Evolutionary conservation across 2,888 invertebrate genomes (phyloP), one percentile per base, ranked within the genome.

Genomic region (Torymus aiolomorphi): DNA sequence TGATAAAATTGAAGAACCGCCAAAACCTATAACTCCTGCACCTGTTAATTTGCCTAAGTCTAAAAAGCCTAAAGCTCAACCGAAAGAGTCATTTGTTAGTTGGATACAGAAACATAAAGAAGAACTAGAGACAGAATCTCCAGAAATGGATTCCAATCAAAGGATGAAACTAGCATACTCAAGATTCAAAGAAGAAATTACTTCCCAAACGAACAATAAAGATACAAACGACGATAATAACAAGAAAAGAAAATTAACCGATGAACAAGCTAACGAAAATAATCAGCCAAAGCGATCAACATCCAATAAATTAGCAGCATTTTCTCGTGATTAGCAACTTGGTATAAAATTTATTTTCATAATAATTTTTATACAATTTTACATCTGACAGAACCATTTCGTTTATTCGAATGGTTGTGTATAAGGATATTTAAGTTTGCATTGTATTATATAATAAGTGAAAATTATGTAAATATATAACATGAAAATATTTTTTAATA

Each of bases 81-180:
- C 85, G 56, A 91, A 91, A n/a, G 92, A 93, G 87, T 91, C 92
- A 4, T 94, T 94, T 85, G 89, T 93, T 24, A 91, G 91, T 52
- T 95, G 94, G 94, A 94, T 92, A 83, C 90, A 91, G 0, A 91
- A 92, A 78, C 93, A 94, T 86, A 94, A 93, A 86, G 84, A 91
- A 2, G 84, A 87, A 13, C 86, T 95, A n/a, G 92, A 93, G 84
- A 89, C 90, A 63, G 92, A 94, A 84, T 91, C 93, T 85, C 92
- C 94, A 0, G 92, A 92, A 12, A 85, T 92, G 13, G 91, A 91
- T 4, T 89, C 92, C 0, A 89, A 91, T 0, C 94, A 94, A 80
- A 86, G 94, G 67, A 92, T 93, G 0, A 92, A 93, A 80, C 88
- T 92, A 8, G 93, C 92, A 8, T 91, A 93, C 52, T 90, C 91